Conservation (phyloP, 30 jellyfish, hydroid and myxozoan genomes). For the Chrysaora quinquecirrha region DNA sequence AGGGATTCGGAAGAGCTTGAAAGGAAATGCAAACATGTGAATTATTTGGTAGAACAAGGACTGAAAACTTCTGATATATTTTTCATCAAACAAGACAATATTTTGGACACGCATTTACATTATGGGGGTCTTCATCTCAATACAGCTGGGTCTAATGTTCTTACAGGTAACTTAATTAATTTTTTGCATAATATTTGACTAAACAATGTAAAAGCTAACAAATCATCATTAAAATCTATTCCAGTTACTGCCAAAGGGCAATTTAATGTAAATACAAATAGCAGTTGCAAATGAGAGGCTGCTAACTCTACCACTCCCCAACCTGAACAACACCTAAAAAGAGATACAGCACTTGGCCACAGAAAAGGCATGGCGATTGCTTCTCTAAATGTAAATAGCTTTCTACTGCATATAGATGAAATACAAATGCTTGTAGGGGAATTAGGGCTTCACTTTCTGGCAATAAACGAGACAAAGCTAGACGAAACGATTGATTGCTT, state of each 20-base stretch:
- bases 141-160: neutral
- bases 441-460: conserved; percentile 14
- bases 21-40: neutral
- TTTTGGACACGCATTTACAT: neutral
- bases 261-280: neutral
- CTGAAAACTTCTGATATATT: neutral
- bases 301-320: neutral
- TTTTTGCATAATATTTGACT: neutral
- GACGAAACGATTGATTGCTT: neutral
- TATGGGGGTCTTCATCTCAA: neutral
- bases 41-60: neutral
- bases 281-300: neutral
- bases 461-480: conserved; percentile 10
- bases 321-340: neutral
- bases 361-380: conserved; percentile 42
- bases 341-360: conserved; percentile 1
- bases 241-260: neutral
- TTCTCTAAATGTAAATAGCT: conserved; percentile 30
- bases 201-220: neutral
- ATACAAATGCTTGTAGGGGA: conserved; percentile 3
- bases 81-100: neutral
- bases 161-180: neutral
- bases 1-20: no score
- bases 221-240: neutral
- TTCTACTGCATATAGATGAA: conserved; percentile 42